phyloP scores from a whole-genome alignment of 2,888 invertebrate species.

The Ctena decussata region DNA sequence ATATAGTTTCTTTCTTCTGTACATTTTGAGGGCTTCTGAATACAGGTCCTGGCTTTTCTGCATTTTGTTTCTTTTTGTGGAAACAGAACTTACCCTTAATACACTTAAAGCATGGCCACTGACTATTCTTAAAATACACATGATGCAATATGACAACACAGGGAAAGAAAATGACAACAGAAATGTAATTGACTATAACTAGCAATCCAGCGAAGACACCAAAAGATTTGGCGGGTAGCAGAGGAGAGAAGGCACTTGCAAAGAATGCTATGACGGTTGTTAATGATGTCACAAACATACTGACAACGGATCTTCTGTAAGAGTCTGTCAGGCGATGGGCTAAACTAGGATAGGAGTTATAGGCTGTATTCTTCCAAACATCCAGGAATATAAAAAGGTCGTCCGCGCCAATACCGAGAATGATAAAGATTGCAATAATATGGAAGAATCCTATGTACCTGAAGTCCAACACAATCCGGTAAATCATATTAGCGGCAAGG shows the following conservation, averaged over 20 bases:
- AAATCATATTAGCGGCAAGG: slow-evolving; percentile 74
- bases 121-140: slow-evolving; percentile 65
- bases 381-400: slow-evolving; percentile 79
- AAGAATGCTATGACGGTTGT: slow-evolving; percentile 78
- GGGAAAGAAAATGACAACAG: slow-evolving; percentile 76
- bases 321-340: slow-evolving; percentile 73
- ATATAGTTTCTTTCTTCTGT: too few relatives aligned
- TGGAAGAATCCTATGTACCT: slow-evolving; percentile 77
- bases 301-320: slow-evolving; percentile 69
- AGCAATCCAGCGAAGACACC: slow-evolving; percentile 79
- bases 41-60: background rate
- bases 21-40: too few relatives aligned
- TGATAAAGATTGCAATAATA: slow-evolving; percentile 74
- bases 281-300: slow-evolving; percentile 78
- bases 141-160: slow-evolving; percentile 73
- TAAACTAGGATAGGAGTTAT: slow-evolving; percentile 55
- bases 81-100: background rate
- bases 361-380: slow-evolving; percentile 71
- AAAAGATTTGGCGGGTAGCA: slow-evolving; percentile 79
- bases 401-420: slow-evolving; percentile 77
- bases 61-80: background rate
- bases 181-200: slow-evolving; percentile 76
- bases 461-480: slow-evolving; percentile 70
- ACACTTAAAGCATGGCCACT: slow-evolving; percentile 57
- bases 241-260: slow-evolving; percentile 74